Evolutionary conservation across 2,797 vertebrate genomes (phyloP).

Genomic region (Cynopterus sphinx): DNA sequence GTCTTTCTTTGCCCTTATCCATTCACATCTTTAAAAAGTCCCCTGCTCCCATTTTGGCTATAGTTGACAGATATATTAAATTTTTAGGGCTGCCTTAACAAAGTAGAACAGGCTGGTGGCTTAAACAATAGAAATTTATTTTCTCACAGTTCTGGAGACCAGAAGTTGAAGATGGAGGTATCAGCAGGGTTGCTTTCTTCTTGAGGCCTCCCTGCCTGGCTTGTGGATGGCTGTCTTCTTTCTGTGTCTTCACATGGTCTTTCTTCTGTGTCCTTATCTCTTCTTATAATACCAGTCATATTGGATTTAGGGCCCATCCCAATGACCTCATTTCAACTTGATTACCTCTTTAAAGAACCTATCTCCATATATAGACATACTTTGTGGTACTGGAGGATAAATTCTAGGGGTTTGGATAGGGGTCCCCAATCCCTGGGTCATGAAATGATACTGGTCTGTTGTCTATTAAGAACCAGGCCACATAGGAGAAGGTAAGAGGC

Average conservation of each 20-base stretch:
- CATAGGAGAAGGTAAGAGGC: too few species aligned
- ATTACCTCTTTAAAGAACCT: not conserved
- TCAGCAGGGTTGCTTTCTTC: not conserved
- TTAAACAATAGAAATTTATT: constrained; percentile 11
- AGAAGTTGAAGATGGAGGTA: not conserved
- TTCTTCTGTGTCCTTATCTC: not conserved
- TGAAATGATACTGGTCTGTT: too few species aligned
- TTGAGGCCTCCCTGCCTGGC: not conserved
- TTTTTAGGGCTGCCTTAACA: not conserved
- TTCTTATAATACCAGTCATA: not conserved
- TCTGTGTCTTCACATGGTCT: not conserved
- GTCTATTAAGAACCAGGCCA: too few species aligned
- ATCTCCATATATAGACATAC: not conserved
- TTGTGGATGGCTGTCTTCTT: not conserved
- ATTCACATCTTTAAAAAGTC: not conserved
- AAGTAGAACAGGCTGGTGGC: not conserved
- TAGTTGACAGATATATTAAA: not conserved
- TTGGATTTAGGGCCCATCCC: not conserved
- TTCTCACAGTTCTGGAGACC: not conserved
- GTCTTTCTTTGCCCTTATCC: not conserved
- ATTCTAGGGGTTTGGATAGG: too few species aligned
- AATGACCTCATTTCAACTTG: not conserved
- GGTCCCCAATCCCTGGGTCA: too few species aligned
- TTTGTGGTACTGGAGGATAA: not conserved
- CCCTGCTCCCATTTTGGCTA: not conserved